Evolutionary conservation across 2,113 vertebrate species (phyloP).

Genomic region (Micromys minutus): DNA sequence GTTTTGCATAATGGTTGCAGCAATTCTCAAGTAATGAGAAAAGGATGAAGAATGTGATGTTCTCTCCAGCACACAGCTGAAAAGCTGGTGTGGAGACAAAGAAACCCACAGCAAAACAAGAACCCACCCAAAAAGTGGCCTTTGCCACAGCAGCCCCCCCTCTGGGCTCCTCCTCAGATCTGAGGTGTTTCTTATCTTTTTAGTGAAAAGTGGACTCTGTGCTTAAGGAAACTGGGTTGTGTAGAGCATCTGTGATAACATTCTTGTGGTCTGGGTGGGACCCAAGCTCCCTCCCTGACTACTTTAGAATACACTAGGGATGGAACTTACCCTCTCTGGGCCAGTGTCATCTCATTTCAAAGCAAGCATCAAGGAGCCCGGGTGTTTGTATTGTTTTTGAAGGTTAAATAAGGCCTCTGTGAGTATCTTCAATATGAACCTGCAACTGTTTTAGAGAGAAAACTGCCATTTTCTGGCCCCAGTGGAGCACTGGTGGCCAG

Average conservation of each 20-base stretch:
- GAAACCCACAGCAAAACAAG: slow-evolving; percentile 73
- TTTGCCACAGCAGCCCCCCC: slow-evolving; percentile 15
- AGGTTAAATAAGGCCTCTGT: neutral
- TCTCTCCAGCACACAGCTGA: slow-evolving; percentile 67
- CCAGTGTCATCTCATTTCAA: neutral
- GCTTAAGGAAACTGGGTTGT: slow-evolving; percentile 27
- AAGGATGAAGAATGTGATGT: slow-evolving; percentile 78
- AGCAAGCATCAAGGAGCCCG: neutral
- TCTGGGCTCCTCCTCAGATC: slow-evolving; percentile 23
- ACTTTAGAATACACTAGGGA: neutral
- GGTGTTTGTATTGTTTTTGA: neutral
- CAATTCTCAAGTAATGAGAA: slow-evolving; percentile 76
- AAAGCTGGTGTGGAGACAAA: slow-evolving; percentile 71
- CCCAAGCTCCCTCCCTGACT: neutral
- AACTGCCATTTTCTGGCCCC: neutral
- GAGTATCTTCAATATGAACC: neutral
- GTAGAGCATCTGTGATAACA: neutral
- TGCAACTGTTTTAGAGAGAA: neutral
- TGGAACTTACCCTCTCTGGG: neutral
- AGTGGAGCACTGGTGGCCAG: no score
- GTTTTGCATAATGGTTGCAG: slow-evolving; percentile 77
- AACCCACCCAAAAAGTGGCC: slow-evolving; percentile 55
- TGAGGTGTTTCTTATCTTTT: slow-evolving; percentile 54
- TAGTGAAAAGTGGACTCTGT: slow-evolving; percentile 52
- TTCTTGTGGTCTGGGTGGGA: slow-evolving; percentile 25